Conservation (phyloP, 2,113 vertebrate species). For the Gallinago undulata region DNA sequence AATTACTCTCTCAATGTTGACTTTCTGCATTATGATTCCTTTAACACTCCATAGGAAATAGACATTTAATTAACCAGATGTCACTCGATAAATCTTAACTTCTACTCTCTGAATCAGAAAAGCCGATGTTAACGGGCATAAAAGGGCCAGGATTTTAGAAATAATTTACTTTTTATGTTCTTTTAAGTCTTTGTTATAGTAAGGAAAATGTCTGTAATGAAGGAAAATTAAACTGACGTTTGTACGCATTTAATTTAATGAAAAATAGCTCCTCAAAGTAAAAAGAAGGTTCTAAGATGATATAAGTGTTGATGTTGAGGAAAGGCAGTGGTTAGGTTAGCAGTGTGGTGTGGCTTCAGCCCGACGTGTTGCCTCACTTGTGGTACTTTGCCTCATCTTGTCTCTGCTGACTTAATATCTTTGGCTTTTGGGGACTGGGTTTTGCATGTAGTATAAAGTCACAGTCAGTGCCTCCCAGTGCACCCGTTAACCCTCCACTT, state of each 20-base stretch:
- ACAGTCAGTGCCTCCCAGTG: background rate
- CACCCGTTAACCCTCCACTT: background rate
- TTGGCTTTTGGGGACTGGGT: background rate
- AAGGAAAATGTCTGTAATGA: background rate
- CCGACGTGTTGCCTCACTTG: background rate
- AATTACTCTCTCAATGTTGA: slow-evolving; percentile 75
- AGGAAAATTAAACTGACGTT: slow-evolving; percentile 25
- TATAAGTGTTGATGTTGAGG: background rate
- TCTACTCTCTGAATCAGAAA: slow-evolving; percentile 63
- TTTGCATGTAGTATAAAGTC: background rate
- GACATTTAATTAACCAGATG: slow-evolving; percentile 79
- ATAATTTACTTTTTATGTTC: slow-evolving; percentile 31
- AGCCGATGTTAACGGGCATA: slow-evolving; percentile 9
- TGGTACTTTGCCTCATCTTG: background rate
- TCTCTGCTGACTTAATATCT: background rate
- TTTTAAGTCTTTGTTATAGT: slow-evolving; percentile 20
- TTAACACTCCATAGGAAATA: slow-evolving; percentile 68
- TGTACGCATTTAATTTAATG: slow-evolving; percentile 29
- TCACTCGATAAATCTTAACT: slow-evolving; percentile 74
- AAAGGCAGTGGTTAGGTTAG: background rate
- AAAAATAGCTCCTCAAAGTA: background rate
- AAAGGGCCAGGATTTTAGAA: slow-evolving; percentile 26
- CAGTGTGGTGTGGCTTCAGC: background rate
- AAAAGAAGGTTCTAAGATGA: background rate
- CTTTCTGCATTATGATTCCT: slow-evolving; percentile 72